A percentile compares a stretch with the other conserved stretches of the same genome.
Conservation (phyloP, 2,113 vertebrate genomes). For the Ploceus nigricollis region DNA sequence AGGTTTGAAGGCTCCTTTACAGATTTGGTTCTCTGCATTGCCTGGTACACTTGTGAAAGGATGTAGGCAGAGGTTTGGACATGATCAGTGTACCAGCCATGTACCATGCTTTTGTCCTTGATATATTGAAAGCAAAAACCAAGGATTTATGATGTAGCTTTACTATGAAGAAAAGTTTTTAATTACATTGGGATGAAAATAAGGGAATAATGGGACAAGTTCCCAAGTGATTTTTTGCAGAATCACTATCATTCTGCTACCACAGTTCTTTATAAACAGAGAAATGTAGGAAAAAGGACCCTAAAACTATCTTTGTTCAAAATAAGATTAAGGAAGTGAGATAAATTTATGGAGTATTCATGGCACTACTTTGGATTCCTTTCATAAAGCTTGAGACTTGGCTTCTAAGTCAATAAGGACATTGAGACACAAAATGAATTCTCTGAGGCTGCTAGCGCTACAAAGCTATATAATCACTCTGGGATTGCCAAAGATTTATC, state of each 20-base stretch:
- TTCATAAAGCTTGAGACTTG: background rate
- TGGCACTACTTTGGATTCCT: background rate
- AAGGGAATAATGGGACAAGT: background rate
- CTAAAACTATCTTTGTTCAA: background rate
- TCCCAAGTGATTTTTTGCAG: background rate
- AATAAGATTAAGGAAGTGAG: constrained; percentile 22
- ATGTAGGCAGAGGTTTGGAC: background rate
- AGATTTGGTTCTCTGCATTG: background rate
- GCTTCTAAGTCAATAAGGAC: background rate
- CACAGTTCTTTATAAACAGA: background rate
- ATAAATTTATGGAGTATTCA: constrained; percentile 6
- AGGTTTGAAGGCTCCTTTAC: background rate
- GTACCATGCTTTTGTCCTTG: fast-evolving
- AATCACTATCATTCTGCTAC: background rate
- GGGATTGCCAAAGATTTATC: constrained; percentile 5
- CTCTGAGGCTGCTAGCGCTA: background rate
- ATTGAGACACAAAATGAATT: background rate
- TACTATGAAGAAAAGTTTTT: background rate
- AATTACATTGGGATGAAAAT: background rate
- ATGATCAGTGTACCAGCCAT: background rate
- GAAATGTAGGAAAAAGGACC: background rate
- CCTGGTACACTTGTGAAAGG: background rate
- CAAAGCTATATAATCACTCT: background rate
- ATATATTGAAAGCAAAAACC: background rate
- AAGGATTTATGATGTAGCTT: background rate